Evolutionary conservation across 2,113 vertebrate species (phyloP).

Genomic region (Etheostoma cragini): DNA sequence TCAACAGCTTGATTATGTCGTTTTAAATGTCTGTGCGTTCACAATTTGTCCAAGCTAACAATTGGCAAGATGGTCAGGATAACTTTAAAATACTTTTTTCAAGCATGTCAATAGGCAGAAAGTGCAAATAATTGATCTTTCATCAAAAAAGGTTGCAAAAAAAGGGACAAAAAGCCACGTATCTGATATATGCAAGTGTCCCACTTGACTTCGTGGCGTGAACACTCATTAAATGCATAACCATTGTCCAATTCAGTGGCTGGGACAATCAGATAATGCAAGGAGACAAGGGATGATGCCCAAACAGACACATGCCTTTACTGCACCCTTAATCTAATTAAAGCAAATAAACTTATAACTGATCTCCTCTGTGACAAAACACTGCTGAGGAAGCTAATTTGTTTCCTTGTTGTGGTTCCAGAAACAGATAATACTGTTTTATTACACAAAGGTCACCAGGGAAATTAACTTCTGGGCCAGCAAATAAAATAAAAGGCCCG

Average conservation of each 20-base stretch:
- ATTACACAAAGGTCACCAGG: conserved; percentile 93
- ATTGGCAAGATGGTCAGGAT: conserved; percentile 3
- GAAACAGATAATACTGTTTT: conserved; percentile 92
- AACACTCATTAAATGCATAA: conserved; percentile 67
- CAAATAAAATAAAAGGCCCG: conserved; percentile 88
- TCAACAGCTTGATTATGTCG: conserved; percentile 70
- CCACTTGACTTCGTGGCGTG: conserved; percentile 39
- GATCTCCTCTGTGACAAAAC: conserved; percentile 88
- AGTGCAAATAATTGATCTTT: neutral
- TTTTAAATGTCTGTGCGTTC: conserved; percentile 30
- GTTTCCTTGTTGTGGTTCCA: conserved; percentile 87
- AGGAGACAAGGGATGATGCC: conserved; percentile 75
- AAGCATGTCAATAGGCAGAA: neutral
- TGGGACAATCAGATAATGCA: conserved; percentile 79
- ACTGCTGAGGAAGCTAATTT: conserved; percentile 90
- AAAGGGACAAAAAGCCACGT: neutral
- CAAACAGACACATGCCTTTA: conserved; percentile 81
- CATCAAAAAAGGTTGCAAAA: neutral
- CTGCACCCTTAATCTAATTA: conserved; percentile 89
- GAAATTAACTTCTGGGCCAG: conserved; percentile 95
- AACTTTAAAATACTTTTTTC: neutral
- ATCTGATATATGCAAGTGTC: conserved; percentile 52
- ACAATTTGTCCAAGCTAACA: conserved; percentile 37
- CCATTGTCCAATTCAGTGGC: conserved; percentile 67
- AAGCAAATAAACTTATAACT: conserved; percentile 93